Evolutionary conservation across 2,888 invertebrate genomes (phyloP), one percentile per base, ranked within the genome.

Genomic region (Myathropa florea): DNA sequence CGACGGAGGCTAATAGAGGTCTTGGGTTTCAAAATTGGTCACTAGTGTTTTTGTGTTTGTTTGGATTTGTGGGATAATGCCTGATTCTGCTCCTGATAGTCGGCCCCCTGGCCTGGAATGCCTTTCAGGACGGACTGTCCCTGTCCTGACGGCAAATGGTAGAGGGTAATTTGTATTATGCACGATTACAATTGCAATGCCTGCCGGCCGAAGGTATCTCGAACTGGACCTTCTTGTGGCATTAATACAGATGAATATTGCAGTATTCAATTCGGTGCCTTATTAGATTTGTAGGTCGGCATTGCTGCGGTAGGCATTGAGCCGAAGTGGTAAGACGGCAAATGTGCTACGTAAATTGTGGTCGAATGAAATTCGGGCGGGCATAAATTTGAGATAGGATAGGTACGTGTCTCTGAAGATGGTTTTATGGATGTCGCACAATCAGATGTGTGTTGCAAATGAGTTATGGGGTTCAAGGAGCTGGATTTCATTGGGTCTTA

Each of bases 11-110:
- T 77, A 81, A 85, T 77, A 68, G 76, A 64, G 61, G 77, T 77
- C 59, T 72, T 63, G 57, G 72, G 61, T 65, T 82, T 78, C 70
- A 70, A 24, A 77, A 82, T 86, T 60, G 77, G 77, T 75, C 39
- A 70, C 72, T 64, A 57, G 59, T 77, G 72, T 77, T 70, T 60
- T 70, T 64, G 76, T 30, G 53, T 63, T 75, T 77, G 72, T 65
- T 73, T 83, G 57, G 60, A 4, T 67, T 78, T 78, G 39, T 26
- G 59, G 63, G 24, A n/a, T 67, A 72, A 60, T 63, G 46, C 30
- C 21, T 7, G 57, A 73, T 57, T 61, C 78, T 23, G 23, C 2
- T 33, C 23, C 36, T 39, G 60, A 24, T 65, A 46, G 18, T 9
- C 28, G 70, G 21, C 39, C 23, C 24, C 61, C 9, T 46, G 60